A percentile compares a stretch with the other conserved stretches of the same genome.
Evolutionary conservation across 2,797 vertebrate genomes (phyloP).

Genomic region (Hypotaenidia okinawae): DNA sequence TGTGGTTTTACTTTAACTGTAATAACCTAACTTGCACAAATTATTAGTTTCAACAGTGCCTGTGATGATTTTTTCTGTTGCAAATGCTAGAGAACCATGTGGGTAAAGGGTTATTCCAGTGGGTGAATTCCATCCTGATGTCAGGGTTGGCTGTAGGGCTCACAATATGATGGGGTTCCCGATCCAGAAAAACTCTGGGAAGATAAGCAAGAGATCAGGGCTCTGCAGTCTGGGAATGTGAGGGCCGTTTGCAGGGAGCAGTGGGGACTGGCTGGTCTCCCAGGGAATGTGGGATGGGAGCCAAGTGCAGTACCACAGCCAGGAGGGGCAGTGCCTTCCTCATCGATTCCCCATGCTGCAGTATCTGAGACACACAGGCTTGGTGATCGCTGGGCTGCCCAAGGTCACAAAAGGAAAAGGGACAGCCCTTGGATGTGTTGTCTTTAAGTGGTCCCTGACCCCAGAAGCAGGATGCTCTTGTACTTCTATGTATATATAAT

Average conservation of each 20-base stretch:
- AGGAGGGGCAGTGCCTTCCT: neutral
- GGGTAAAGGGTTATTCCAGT: neutral
- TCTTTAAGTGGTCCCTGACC: neutral
- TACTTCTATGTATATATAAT: neutral
- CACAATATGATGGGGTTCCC: neutral
- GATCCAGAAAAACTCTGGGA: neutral
- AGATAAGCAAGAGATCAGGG: neutral
- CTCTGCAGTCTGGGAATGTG: neutral
- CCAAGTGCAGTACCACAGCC: accelerated
- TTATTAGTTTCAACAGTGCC: neutral
- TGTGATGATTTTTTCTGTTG: neutral
- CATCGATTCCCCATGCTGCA: accelerated
- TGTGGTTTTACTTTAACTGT: neutral
- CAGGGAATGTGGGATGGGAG: neutral
- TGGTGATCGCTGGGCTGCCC: neutral
- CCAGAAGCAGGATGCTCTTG: neutral
- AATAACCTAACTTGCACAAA: neutral
- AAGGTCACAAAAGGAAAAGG: neutral
- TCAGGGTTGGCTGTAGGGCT: neutral
- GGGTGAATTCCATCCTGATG: neutral
- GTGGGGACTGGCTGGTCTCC: neutral
- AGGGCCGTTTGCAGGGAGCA: neutral
- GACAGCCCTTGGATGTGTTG: neutral
- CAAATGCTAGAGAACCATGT: neutral
- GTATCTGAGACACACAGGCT: neutral